Base-by-base conservation (phyloP, 2,888 invertebrate species). In the Parnassius apollo region DNA sequence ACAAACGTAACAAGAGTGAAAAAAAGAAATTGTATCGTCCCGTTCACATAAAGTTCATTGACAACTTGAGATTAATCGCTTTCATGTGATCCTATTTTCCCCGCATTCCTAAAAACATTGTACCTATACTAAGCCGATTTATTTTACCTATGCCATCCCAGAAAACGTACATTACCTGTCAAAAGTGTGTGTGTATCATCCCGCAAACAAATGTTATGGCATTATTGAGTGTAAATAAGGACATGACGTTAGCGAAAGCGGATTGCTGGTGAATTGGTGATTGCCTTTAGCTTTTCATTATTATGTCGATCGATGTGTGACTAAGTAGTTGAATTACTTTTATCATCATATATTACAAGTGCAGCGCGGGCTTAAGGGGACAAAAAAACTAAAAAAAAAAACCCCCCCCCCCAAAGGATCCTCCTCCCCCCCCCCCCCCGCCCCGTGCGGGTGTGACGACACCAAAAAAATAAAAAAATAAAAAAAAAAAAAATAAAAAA, bases 41-140 rank as follows among this genome's bases (percentile, higher is more conserved):
- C 18, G 49, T 60, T 54, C 54, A 45, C 44, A 56, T 50, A 56
- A 13, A 55, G 18, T 13, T 56, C 51, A 22, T 56, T 56, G 61
- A 61, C 56, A 61, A 56, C 51, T 61, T 56, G 61, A 56, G 61
- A 61, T 50, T 35, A 61, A 61, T 56, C 13, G 55, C 13, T 56
- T 45, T 35, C 56, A 11, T 44, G 45, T 51, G 51, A 44, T 50
- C 50, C 61, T 50, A 56, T 45, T 56, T 56, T 56, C 56, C 56
- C 12, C 51, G 61, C 55, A 42, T 49, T 42, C 42, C 11, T 42
- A 49, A 61, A 56, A 51, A 55, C 56, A 61, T 56, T 61, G 50
- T 56, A 49, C 13, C 7, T 35, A 35, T 35, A 42, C 56, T 42
- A 35, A 51, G 51, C 51, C 35, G 44, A 45, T 61, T 55, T 49